Evolutionary conservation across 2,888 invertebrate genomes (phyloP).

Genomic region (Cataglyphis cursor): DNA sequence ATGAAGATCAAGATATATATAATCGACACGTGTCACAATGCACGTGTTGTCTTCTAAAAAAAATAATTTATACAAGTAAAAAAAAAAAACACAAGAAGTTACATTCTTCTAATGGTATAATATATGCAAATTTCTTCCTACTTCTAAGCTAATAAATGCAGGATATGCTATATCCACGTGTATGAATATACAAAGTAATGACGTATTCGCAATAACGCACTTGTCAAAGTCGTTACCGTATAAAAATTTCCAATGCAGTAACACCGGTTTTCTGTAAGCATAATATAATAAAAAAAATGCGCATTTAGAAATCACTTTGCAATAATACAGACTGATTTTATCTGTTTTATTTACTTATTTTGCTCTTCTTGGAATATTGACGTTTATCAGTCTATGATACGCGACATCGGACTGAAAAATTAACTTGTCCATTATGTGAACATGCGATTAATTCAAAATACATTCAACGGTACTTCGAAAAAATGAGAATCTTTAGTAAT

Average conservation of each 20-base stretch:
- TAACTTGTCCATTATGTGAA: not conserved
- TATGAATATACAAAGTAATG: conserved; percentile 16
- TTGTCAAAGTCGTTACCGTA: conserved; percentile 22
- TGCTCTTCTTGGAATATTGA: not conserved
- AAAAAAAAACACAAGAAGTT: not conserved
- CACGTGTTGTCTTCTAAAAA: not conserved
- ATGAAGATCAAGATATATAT: not conserved
- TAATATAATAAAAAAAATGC: not conserved
- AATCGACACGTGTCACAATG: not conserved
- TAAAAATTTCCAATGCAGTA: conserved; percentile 33
- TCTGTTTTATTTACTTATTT: not conserved
- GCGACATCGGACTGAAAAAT: not conserved
- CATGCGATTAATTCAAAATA: not conserved
- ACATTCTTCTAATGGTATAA: not conserved
- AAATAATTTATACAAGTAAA: not conserved
- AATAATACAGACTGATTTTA: not conserved
- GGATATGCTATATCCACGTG: not conserved
- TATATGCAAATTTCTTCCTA: conserved; percentile 12
- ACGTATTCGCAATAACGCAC: not conserved
- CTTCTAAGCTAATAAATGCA: conserved; percentile 22
- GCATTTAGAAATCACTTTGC: not conserved
- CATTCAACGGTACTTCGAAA: not conserved
- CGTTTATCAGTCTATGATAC: not conserved
- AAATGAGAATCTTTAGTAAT: conserved; percentile 3
- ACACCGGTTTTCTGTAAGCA: not conserved